phyloP scores from a whole-genome alignment of 2,113 vertebrate species.

The human region GRCh38 chr15:97042501-97043000 shows the following conservation, averaged over 20 bases:
- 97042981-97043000: neutral
- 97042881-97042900: neutral
- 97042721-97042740: neutral
- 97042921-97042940: neutral
- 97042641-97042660: neutral
- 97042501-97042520: slow-evolving; percentile 81
- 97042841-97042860: neutral
- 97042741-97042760: neutral
- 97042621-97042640: neutral
- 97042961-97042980: neutral
- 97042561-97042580: slow-evolving; percentile 82
- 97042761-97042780: neutral
- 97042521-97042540: slow-evolving; percentile 83
- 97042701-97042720: neutral
- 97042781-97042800: neutral
- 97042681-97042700: neutral
- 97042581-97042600: slow-evolving; percentile 64
- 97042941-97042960: neutral
- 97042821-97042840: neutral
- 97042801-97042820: neutral
- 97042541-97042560: slow-evolving; percentile 83
- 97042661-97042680: neutral
- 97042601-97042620: slow-evolving; percentile 65
- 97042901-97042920: neutral
- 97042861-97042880: neutral